A percentile compares a stretch with the other conserved stretches of the same genome.
phyloP scores from a whole-genome alignment of 2,113 vertebrate genomes.

The Pygoscelis adeliae region DNA sequence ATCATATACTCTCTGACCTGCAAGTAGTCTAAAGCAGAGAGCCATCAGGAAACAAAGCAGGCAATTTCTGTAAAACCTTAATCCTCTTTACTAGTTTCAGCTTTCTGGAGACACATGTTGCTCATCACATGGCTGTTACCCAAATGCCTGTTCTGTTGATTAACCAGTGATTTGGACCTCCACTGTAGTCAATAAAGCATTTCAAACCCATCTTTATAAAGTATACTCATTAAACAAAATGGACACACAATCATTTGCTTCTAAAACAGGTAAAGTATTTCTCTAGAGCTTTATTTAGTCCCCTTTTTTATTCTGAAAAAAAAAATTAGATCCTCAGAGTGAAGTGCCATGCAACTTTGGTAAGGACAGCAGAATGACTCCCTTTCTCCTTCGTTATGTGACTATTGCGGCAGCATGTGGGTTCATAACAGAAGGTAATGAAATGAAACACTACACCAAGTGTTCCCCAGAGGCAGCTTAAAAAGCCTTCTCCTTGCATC shows the following conservation, averaged over 20 bases:
- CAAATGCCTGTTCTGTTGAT: neutral
- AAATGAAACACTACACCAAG: neutral
- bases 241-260: neutral
- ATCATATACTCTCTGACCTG: neutral
- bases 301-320: neutral
- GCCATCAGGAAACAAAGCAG: neutral
- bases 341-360: neutral
- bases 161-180: neutral
- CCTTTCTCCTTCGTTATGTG: fast-evolving
- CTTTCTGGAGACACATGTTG: neutral
- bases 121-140: neutral
- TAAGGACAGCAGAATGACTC: neutral
- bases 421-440: neutral
- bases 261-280: neutral
- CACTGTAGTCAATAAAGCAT: neutral
- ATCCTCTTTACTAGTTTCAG: neutral
- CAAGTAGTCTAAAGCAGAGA: neutral
- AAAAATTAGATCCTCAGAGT: neutral
- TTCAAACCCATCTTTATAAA: neutral
- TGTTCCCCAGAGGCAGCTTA: neutral
- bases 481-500: neutral
- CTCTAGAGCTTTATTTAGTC: neutral
- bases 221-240: neutral
- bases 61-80: neutral
- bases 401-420: fast-evolving